Evolutionary conservation across 2,797 vertebrate genomes (phyloP).

Genomic region (Darevskia mixta): DNA sequence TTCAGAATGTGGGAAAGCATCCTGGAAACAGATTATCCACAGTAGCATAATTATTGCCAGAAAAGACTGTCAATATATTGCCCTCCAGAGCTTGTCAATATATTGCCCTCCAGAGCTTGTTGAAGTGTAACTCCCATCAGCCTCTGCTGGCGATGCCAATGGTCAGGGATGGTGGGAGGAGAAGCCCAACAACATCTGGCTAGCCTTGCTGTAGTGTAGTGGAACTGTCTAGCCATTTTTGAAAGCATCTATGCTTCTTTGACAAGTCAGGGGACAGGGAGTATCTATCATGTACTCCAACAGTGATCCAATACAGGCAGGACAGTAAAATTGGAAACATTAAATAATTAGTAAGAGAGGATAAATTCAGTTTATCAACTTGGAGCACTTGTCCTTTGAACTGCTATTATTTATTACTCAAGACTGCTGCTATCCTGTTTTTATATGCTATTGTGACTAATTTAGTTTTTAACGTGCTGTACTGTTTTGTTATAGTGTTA

Average conservation of each 20-base stretch:
- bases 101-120: too few relatives aligned
- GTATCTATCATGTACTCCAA: neutral
- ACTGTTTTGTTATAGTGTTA: too few relatives aligned
- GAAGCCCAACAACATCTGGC: too few relatives aligned
- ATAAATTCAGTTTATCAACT: neutral
- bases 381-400: neutral
- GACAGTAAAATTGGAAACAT: neutral
- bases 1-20: neutral
- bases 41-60: neutral
- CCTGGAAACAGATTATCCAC: neutral
- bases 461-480: too few relatives aligned
- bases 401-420: neutral
- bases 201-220: neutral
- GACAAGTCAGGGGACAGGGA: neutral
- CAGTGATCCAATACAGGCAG: neutral
- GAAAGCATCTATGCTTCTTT: neutral
- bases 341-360: neutral
- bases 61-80: neutral
- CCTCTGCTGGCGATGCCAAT: too few relatives aligned
- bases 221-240: neutral
- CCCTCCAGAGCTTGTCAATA: too few relatives aligned
- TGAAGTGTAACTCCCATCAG: too few relatives aligned
- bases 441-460: too few relatives aligned
- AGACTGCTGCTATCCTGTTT: neutral
- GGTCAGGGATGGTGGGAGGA: too few relatives aligned